These are phyloP conservation scores for Manduca sexta DNA, from an alignment of 1,140 invertebrate species.

Conservation along the genomic window DNA sequence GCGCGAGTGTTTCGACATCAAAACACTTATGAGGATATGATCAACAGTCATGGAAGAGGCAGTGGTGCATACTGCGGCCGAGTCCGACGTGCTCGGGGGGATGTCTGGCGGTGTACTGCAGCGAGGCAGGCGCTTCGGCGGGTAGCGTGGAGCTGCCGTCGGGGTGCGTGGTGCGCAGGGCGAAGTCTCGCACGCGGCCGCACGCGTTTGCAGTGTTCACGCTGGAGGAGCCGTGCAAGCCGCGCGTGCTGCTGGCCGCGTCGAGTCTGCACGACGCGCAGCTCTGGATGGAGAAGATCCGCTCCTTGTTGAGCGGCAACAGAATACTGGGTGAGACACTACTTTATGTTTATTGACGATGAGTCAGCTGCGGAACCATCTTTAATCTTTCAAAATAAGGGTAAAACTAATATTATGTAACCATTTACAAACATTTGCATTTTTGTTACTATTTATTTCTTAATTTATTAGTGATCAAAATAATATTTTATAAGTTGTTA, in stretches of 20 bases:
- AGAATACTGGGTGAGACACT: slow-evolving; percentile 42
- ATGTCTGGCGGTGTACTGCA: slow-evolving; percentile 56
- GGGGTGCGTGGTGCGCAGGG: slow-evolving; percentile 48
- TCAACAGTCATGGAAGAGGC: slow-evolving; percentile 61
- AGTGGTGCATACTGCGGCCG: slow-evolving; percentile 63
- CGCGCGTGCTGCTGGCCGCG: slow-evolving; percentile 51
- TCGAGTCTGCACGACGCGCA: slow-evolving; percentile 46
- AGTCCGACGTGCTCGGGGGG: slow-evolving; percentile 47
- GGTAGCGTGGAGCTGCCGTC: slow-evolving; percentile 47
- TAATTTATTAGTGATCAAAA: too few species aligned
- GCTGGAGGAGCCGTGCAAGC: slow-evolving; percentile 44
- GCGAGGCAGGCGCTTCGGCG: slow-evolving; percentile 54
- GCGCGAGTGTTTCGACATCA: too few species aligned
- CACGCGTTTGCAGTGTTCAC: slow-evolving; percentile 60
- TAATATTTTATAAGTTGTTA: too few species aligned
- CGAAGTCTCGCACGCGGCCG: slow-evolving; percentile 54
- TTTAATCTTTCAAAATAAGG: too few species aligned
- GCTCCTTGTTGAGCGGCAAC: slow-evolving; percentile 38
- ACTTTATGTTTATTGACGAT: too few species aligned
- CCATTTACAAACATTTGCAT: too few species aligned
- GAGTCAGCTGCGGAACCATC: too few species aligned
- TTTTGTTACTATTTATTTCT: too few species aligned
- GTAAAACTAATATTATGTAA: too few species aligned
- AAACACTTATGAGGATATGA: slow-evolving; percentile 24
- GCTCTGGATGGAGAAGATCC: slow-evolving; percentile 63